phyloP scores from a whole-genome alignment of 2,888 invertebrate species.

The Papilio demoleus region DNA sequence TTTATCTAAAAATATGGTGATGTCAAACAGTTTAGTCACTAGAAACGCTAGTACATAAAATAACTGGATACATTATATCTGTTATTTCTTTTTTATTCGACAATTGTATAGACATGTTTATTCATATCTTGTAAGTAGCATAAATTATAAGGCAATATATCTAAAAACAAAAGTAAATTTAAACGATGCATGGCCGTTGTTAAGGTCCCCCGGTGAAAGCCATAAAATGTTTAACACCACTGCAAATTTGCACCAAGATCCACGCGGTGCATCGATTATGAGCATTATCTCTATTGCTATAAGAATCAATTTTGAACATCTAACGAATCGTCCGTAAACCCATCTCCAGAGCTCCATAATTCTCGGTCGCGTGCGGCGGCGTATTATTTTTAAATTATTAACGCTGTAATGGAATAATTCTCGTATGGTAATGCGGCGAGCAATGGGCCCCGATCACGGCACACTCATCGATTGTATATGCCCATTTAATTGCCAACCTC shows the following conservation, averaged over 20 bases:
- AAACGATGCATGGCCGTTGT: conserved; percentile 41
- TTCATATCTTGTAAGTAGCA: background rate
- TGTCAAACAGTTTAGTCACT: no score
- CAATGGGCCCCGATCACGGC: conserved; percentile 72
- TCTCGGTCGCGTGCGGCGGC: conserved; percentile 72
- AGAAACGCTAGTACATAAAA: no score
- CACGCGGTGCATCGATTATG: conserved; percentile 39
- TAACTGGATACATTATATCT: background rate
- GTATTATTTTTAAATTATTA: conserved; percentile 82
- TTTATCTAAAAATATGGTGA: no score
- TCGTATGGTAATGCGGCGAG: conserved; percentile 74
- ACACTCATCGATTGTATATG: conserved; percentile 45
- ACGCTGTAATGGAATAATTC: conserved; percentile 80
- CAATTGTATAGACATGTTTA: background rate
- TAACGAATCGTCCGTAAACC: conserved; percentile 43
- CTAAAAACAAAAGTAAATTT: conserved; percentile 39
- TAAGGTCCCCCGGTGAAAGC: conserved; percentile 52
- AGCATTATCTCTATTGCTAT: conserved; percentile 41
- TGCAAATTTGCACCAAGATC: conserved; percentile 50
- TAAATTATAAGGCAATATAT: conserved; percentile 15
- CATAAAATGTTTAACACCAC: conserved; percentile 65
- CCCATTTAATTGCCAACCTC: conserved; percentile 46
- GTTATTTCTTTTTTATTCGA: background rate
- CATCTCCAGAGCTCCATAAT: conserved; percentile 75
- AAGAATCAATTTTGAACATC: background rate